Evolutionary conservation across 2,888 invertebrate genomes (phyloP).

Genomic region (Mesorhabditis sp.): DNA sequence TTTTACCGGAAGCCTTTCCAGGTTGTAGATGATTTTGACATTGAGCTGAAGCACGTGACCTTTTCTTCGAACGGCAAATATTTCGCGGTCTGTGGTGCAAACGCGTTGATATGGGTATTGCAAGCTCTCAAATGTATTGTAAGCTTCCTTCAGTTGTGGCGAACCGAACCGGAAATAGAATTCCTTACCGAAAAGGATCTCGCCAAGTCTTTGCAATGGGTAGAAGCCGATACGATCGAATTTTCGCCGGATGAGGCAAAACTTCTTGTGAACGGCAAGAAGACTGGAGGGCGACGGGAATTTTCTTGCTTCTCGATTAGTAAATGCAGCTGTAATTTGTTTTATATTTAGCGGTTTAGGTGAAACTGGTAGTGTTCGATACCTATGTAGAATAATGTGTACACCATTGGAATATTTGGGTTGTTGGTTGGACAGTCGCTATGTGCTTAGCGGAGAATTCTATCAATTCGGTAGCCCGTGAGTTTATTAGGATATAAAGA

Average conservation of each 20-base stretch:
- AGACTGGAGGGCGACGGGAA: not conserved
- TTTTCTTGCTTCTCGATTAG: not conserved
- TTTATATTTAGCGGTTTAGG: not conserved
- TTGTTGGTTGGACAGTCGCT: not conserved
- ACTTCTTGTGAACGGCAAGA: not conserved
- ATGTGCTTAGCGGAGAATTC: not conserved
- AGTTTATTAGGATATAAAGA: not conserved
- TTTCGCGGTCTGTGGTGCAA: not conserved
- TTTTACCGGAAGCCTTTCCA: not conserved
- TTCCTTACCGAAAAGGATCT: slow-evolving; percentile 1
- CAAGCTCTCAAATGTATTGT: not conserved
- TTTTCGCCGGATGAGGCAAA: not conserved
- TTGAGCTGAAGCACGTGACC: not conserved
- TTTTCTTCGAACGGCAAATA: not conserved
- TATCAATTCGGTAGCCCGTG: slow-evolving; percentile 1
- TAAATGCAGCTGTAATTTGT: too few relatives aligned
- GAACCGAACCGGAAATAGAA: not conserved
- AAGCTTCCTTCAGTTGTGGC: not conserved
- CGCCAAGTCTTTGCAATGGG: not conserved
- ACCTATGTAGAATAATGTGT: not conserved
- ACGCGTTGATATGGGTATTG: not conserved
- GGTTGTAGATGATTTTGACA: not conserved
- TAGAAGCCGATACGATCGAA: not conserved
- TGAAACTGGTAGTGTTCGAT: not conserved
- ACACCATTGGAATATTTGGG: not conserved